Percentiles rank a stretch among this genome's conserved stretches.
Conservation (phyloP, 2,888 invertebrate species). For the Apamea epomidion region DNA sequence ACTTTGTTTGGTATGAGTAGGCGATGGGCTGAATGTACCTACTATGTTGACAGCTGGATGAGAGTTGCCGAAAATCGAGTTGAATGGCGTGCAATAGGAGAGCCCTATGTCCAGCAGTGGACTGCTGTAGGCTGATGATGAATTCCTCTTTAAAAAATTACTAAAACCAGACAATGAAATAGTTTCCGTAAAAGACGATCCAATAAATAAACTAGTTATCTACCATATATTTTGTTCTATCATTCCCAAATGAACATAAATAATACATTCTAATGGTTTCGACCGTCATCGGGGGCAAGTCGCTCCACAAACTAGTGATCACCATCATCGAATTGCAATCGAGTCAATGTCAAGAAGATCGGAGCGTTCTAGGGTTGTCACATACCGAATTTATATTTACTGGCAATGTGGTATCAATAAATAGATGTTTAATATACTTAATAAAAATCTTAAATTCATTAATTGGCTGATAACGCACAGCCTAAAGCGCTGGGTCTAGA, state of each 20-base stretch:
- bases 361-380: slow-evolving; percentile 50
- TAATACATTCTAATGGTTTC: slow-evolving; percentile 21
- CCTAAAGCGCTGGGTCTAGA: no score
- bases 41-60: not conserved
- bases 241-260: slow-evolving; percentile 22
- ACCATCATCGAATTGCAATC: slow-evolving; percentile 56
- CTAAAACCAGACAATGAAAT: no score
- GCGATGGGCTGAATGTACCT: no score
- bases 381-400: not conserved
- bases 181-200: not conserved
- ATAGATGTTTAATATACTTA: no score
- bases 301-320: slow-evolving; percentile 43
- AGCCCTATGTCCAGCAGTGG: no score
- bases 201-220: not conserved
- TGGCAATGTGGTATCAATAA: no score
- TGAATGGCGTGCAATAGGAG: no score
- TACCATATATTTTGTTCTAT: not conserved
- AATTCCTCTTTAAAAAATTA: not conserved
- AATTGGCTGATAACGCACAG: no score
- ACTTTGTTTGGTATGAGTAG: not conserved
- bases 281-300: slow-evolving; percentile 26
- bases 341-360: slow-evolving; percentile 63
- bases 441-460: no score
- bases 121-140: no score
- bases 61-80: no score